Conservation (phyloP, 2,797 vertebrate genomes). For the Heteromormyrus szaboi region DNA sequence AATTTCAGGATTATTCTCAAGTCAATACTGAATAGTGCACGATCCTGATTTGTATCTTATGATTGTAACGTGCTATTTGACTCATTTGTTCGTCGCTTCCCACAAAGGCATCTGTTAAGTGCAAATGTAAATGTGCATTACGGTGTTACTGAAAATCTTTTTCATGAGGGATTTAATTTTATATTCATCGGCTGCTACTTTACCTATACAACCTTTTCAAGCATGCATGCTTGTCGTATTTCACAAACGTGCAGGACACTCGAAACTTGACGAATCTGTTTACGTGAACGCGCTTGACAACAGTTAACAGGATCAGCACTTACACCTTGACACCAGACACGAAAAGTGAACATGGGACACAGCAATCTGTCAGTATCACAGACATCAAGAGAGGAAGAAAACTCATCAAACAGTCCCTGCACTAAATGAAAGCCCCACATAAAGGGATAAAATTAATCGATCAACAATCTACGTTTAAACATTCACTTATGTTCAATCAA, state of each 20-base stretch:
- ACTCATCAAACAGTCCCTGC: background rate
- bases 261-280: background rate
- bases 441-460: background rate
- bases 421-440: background rate
- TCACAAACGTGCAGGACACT: background rate
- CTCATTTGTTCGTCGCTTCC: background rate
- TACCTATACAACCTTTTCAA: background rate
- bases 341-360: background rate
- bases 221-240: background rate
- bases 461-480: background rate
- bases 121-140: background rate
- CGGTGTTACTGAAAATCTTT: background rate
- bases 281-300: background rate
- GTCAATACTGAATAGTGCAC: background rate
- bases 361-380: background rate
- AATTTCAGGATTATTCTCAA: background rate
- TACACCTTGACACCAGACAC: background rate
- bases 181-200: background rate
- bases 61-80: background rate
- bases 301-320: background rate
- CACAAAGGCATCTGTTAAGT: background rate
- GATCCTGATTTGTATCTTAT: background rate
- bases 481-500: background rate
- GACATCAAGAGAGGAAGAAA: background rate
- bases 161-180: background rate